Conservation (phyloP, 2,797 vertebrate genomes). For the Pseudopleuronectes americanus region DNA sequence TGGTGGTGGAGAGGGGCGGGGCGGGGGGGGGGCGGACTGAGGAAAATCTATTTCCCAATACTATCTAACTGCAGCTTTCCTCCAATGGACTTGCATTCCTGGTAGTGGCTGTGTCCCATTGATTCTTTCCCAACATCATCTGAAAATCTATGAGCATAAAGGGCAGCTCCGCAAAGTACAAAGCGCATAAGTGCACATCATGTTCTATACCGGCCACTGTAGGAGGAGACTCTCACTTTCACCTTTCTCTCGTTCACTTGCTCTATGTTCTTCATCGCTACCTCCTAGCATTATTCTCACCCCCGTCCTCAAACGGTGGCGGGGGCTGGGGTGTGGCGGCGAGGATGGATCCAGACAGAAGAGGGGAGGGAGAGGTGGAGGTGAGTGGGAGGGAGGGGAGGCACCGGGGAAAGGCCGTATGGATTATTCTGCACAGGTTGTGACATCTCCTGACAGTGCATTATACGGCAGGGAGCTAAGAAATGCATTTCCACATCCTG, state of each 20-base stretch:
- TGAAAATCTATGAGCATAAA: slow-evolving; percentile 92
- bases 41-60: slow-evolving; percentile 94
- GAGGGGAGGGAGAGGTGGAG: slow-evolving; percentile 31
- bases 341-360: slow-evolving; percentile 48
- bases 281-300: slow-evolving; percentile 52
- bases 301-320: slow-evolving; percentile 37
- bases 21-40: slow-evolving; percentile 34
- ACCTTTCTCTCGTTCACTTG: slow-evolving; percentile 38
- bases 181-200: slow-evolving; percentile 78
- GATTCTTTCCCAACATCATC: slow-evolving; percentile 90
- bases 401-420: slow-evolving; percentile 42
- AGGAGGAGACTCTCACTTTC: slow-evolving; percentile 64
- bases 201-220: slow-evolving; percentile 60
- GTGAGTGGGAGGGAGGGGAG: slow-evolving; percentile 45
- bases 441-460: slow-evolving; percentile 71
- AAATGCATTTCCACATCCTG: slow-evolving; percentile 48
- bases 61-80: slow-evolving; percentile 85
- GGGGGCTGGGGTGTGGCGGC: slow-evolving; percentile 1
- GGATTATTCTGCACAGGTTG: slow-evolving; percentile 71
- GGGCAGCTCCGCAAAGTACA: slow-evolving; percentile 77
- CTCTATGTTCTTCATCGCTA: slow-evolving; percentile 15
- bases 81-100: slow-evolving; percentile 91
- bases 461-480: slow-evolving; percentile 59
- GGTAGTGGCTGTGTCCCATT: slow-evolving; percentile 88
- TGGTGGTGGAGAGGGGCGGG: slow-evolving; percentile 1